Base-by-base conservation (phyloP, 2,797 vertebrate genomes). In the Gambelia wislizenii region DNA sequence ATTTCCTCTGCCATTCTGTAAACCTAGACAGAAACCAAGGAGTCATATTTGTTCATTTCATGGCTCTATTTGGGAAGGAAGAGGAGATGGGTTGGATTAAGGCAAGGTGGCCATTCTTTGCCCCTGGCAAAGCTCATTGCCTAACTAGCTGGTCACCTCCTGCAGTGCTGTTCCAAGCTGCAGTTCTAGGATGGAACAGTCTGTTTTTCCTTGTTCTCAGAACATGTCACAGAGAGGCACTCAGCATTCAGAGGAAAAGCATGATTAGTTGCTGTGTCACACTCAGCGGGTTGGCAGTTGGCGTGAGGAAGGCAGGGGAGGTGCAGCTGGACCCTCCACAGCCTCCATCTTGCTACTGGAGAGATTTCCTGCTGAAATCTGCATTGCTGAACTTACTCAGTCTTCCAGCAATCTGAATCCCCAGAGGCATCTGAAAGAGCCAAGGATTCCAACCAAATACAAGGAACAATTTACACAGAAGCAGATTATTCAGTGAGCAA, bases 171-270 rank as follows among this genome's bases (percentile, higher is more conserved):
- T 64, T 70, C 83, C 47, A 20, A 52, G 69, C 69, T 69, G 22
- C 83, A 69, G 14, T 82, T 67, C 83, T 85, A 83, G 77, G 49
- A 69, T 81, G 83, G 86, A 85, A 91, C 90, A 88, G 49, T 20
- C 86, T 91, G 90, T 91, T 82, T 88, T 86, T 82, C 83, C 83
- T 85, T 88, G 83, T 85, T 77, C 78, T 69, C 33, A n/a, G 90
- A 88, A 85, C 69, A 85, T 76, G 70, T 88, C 83, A 44, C 27
- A 47, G 54, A 39, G 64, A 85, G 56, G 76, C 76, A 81, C 77
- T 88, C 59, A 42, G 39, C 2, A 12, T 88, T 81, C 87, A 4
- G 59, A 85, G 82, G 49, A 59, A 59, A 69, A 69, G 77, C 22
- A 16, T 77, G 83, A 36, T 33, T 83, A 54, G 59, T 82, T 83